These are phyloP conservation scores for Laticauda colubrina DNA, from an alignment of 2,113 vertebrate species.

Conservation along the genomic window DNA sequence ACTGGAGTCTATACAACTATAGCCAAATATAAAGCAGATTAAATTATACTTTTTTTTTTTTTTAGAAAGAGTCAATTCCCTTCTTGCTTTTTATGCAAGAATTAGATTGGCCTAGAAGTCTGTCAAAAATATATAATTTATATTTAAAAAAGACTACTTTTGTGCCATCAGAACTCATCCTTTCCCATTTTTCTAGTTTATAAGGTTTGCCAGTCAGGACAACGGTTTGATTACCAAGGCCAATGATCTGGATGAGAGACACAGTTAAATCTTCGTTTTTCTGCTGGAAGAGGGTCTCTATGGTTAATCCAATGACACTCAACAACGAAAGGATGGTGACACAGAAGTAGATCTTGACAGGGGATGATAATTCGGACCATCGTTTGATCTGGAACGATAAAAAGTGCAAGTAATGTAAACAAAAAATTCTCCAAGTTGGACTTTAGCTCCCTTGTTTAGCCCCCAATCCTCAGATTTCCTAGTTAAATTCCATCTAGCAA, in stretches of 20 bases:
- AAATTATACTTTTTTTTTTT: neutral
- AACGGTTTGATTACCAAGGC: slow-evolving; percentile 68
- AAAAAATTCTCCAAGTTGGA: neutral
- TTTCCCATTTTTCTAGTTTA: neutral
- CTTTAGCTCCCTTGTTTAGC: neutral
- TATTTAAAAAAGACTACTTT: neutral
- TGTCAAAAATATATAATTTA: neutral
- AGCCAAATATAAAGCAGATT: neutral
- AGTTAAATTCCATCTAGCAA: neutral
- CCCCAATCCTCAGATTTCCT: neutral
- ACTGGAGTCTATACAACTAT: neutral
- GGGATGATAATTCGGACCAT: slow-evolving; percentile 75
- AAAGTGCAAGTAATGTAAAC: neutral
- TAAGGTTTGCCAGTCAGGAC: neutral
- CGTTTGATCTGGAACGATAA: slow-evolving; percentile 73
- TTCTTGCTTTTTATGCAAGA: neutral
- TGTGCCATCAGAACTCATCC: neutral
- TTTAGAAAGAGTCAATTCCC: neutral
- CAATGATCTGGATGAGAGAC: slow-evolving; percentile 81
- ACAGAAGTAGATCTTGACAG: slow-evolving; percentile 77
- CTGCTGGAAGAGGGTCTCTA: slow-evolving; percentile 71
- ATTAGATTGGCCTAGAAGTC: neutral
- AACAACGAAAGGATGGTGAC: slow-evolving; percentile 75
- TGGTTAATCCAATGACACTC: slow-evolving; percentile 73
- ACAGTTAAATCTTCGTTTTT: slow-evolving; percentile 76